These are phyloP conservation scores for Cyprinodon variegatus DNA, from an alignment of 2,113 vertebrate genomes.

Conservation along the genomic window DNA sequence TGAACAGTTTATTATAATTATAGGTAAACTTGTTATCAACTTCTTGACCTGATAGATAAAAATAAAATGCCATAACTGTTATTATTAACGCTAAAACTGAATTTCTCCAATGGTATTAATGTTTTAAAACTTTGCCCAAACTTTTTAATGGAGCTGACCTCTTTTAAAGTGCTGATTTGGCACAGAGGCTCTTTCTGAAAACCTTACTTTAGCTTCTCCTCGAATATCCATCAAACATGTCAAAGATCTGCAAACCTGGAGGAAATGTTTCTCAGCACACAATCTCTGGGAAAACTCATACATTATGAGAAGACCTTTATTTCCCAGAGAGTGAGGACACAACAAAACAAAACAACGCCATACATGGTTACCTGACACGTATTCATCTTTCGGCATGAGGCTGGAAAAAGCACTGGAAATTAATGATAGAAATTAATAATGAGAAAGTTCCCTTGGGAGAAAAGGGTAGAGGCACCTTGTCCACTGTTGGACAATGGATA, in stretches of 20 bases:
- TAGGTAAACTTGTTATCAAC: not conserved
- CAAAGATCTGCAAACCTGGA: constrained; percentile 22
- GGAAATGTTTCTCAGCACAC: not conserved
- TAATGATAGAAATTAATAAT: not conserved
- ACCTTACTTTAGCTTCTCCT: constrained; percentile 25
- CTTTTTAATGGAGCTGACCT: constrained; percentile 22
- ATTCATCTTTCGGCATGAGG: not conserved
- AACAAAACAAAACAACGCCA: not conserved
- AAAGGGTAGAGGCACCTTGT: constrained; percentile 60
- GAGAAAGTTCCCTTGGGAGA: constrained; percentile 7
- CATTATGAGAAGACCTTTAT: constrained; percentile 15
- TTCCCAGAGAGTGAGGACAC: constrained; percentile 12
- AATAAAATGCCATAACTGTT: not conserved
- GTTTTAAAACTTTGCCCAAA: constrained; percentile 11
- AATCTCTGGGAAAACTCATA: not conserved
- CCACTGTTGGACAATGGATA: constrained; percentile 61
- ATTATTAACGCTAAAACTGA: not conserved
- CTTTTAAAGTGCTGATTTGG: constrained; percentile 31
- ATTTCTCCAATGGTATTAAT: not conserved
- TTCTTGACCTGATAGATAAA: not conserved
- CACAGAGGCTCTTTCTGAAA: constrained; percentile 28
- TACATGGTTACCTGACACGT: not conserved
- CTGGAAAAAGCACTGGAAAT: constrained; percentile 33
- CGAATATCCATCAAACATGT: constrained; percentile 34
- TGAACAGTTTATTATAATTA: too few relatives aligned